Evolutionary conservation across 2,888 invertebrate genomes (phyloP).

Genomic region (Formica aserva): DNA sequence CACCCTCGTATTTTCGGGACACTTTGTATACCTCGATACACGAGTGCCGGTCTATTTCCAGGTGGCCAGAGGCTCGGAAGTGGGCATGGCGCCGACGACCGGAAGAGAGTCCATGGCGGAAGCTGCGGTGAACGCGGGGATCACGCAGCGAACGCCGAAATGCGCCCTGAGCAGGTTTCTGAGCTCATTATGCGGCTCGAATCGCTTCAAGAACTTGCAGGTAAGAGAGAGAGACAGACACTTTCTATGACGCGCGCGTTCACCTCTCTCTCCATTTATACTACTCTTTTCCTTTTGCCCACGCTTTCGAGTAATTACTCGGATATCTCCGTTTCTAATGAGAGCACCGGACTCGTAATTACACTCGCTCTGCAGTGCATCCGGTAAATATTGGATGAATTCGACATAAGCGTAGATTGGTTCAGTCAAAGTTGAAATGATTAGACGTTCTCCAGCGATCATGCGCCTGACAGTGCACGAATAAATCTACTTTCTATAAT

Average conservation of each 20-base stretch:
- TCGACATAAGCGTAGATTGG: conserved; percentile 12
- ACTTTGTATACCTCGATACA: background rate
- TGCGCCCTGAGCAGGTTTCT: conserved; percentile 81
- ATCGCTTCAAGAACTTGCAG: conserved; percentile 93
- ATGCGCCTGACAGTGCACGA: background rate
- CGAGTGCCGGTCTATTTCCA: conserved; percentile 50
- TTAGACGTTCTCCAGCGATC: background rate
- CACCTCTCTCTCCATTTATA: background rate
- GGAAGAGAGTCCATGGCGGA: conserved; percentile 76
- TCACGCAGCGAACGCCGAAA: conserved; percentile 71
- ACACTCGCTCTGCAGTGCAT: background rate
- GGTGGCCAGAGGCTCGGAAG: conserved; percentile 80
- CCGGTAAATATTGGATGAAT: conserved; percentile 30
- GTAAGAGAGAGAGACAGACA: conserved; percentile 85
- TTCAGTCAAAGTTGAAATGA: conserved; percentile 6
- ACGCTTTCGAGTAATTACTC: conserved; percentile 8
- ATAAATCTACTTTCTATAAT: background rate
- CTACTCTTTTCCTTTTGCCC: background rate
- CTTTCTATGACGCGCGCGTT: background rate
- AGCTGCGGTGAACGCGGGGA: conserved; percentile 64
- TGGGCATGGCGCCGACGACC: conserved; percentile 74
- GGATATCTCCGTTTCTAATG: conserved; percentile 24
- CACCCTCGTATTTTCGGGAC: too few relatives aligned
- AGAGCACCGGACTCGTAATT: conserved; percentile 16
- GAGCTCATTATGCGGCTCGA: conserved; percentile 89